Base-by-base conservation (phyloP, 2,888 invertebrate species). In the Drosophila macrothrix region DNA sequence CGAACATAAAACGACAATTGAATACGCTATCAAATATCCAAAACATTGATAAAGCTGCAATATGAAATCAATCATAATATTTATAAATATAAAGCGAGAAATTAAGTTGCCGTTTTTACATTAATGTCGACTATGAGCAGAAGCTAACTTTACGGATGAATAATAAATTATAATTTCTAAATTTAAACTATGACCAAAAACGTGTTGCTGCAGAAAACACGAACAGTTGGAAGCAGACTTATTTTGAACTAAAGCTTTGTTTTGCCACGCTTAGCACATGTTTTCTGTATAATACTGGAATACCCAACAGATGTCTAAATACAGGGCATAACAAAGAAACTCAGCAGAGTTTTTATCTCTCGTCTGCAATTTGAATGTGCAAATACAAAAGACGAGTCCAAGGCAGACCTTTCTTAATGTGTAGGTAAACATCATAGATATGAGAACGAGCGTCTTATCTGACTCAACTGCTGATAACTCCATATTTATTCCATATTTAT, bases 321-420 rank as follows among this genome's bases (percentile, higher is more conserved):
- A 25, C 6, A 46, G 46, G 22, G 14, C 39, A 39, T 22, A 10
- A 50, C 49, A 65, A 68, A 43, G 70, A 41, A 46, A 55, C 56
- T 12, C 25, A 16, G 12, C 33, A 29, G 16, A 10, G 16, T 33
- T 41, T 54, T 67, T 67, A 66, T 66, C 71, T 62, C 29, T 69
- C 10, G 28, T 64, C 41, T 78, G 77, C 78, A 71, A 80, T 78
- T 78, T 62, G 67, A 41, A 76, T 66, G 67, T 58, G 76, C 77
- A 79, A 80, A 79, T 80, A 79, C 22, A 53, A 77, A 46, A 71
- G 78, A 67, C 55, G 62, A 56, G 67, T 64, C 73, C 82, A 73
- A 79, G 79, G 79, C 61, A 66, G 54, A 69, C 73, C 60, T 69
- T 69, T 77, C 81, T 67, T 62, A 41, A 59, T 28, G 55, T 31